phyloP scores from a whole-genome alignment of 2,888 invertebrate genomes.

The Strigamia transsilvanica region DNA sequence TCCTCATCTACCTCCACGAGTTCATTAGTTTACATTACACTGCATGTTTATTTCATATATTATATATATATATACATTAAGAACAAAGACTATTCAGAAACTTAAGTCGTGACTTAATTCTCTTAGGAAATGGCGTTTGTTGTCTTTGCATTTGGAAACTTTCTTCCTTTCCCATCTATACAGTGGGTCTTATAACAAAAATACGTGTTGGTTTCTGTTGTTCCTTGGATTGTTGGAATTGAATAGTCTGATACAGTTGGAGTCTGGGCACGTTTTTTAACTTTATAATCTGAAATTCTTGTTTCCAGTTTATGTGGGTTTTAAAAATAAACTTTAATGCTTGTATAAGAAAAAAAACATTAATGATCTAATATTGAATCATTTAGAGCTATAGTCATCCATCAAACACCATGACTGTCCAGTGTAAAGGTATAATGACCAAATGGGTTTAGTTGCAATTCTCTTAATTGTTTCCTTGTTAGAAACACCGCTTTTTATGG shows the following conservation, averaged over 20 bases:
- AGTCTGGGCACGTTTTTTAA: background rate
- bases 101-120: slow-evolving; percentile 7
- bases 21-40: slow-evolving; percentile 53
- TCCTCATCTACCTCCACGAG: slow-evolving; percentile 46
- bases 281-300: background rate
- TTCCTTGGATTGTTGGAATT: background rate
- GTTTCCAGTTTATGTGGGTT: too few relatives aligned
- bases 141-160: background rate
- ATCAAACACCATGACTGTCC: background rate
- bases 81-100: slow-evolving; percentile 15
- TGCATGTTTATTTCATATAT: slow-evolving; percentile 16
- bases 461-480: slow-evolving; percentile 54
- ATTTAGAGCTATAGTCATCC: background rate
- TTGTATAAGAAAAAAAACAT: background rate
- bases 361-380: slow-evolving; percentile 35
- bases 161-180: background rate
- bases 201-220: slow-evolving; percentile 33
- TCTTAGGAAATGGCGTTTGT: background rate
- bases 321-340: background rate
- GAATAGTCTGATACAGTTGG: background rate
- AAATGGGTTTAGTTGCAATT: slow-evolving; percentile 53
- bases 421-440: slow-evolving; percentile 44
- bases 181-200: background rate
- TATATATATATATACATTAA: slow-evolving; percentile 6
- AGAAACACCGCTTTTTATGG: slow-evolving; percentile 42